Base-by-base conservation (phyloP, 2,113 vertebrate species). In the Paraplagusia blochii region DNA sequence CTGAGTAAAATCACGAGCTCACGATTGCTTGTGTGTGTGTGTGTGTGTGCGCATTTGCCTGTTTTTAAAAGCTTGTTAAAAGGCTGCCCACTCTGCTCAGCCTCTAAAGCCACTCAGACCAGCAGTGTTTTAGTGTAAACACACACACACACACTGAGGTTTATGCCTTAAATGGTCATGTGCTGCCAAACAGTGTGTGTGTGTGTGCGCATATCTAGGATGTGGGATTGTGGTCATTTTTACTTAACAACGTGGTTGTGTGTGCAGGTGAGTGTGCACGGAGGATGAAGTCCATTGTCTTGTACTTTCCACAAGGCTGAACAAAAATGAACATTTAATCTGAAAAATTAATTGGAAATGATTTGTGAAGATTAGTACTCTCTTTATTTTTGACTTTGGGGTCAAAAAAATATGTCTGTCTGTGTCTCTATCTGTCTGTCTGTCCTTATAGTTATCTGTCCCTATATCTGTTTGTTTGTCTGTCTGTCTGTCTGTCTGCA, bases 151-250 rank as follows among this genome's bases (percentile, higher is more conserved):
- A 79, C 76, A 73, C 77, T 63, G 67, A 60, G 55, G 64, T 88
- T 89, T 91, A 90, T 85, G 81, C 89, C 87, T 88, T 92, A 92
- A 79, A 92, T 88, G 90, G 89, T 70, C 78, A 90, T 82, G 81
- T 50, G 64, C 72, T 71, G 75, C 65, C 69, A 82, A 74, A 83
- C 77, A 72, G 72, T 80, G 64, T 79, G 67, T 79, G 67, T 85
- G 76, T 63, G 69, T 70, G 14, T 65, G 64, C 65, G 66, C 51
- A 59, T 67, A 1, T 17, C 74, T 74, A 76, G 81, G 85, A 76
- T 76, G 65, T 73, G 76, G 80, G 82, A 85, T 84, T 86, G 69
- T 74, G 74, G 72, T 72, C 81, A 86, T 90, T 84, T 84, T 88
- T 83, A 84, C 86, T 77, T 76, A 80, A 69, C 69, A 72, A 44